phyloP scores from a whole-genome alignment of 1,140 invertebrate genomes.

The Belonocnema kinseyi region DNA sequence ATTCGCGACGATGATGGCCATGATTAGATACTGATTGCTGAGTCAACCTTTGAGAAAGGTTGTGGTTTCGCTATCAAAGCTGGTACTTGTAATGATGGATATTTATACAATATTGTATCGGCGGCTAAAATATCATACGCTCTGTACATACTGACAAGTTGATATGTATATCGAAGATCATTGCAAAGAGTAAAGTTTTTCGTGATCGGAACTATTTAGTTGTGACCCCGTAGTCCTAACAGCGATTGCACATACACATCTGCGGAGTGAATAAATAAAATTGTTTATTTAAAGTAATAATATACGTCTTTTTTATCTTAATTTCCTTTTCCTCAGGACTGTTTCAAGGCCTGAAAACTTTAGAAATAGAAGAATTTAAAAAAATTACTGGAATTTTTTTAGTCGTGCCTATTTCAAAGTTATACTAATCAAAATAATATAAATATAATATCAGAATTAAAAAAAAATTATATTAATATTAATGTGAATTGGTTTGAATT shows the following conservation, averaged over 20 bases:
- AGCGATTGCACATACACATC: slow-evolving; percentile 44
- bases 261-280: slow-evolving; percentile 48
- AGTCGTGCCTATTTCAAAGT: too few relatives aligned
- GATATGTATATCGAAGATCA: background rate
- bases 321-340: slow-evolving; percentile 2
- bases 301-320: slow-evolving; percentile 17
- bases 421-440: too few relatives aligned
- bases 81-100: background rate
- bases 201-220: slow-evolving; percentile 49
- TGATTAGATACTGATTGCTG: background rate
- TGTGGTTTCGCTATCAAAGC: background rate
- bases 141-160: slow-evolving; percentile 21
- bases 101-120: slow-evolving; percentile 7
- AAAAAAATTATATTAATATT: too few relatives aligned
- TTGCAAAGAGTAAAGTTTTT: slow-evolving; percentile 43
- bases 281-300: slow-evolving; percentile 49
- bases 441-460: too few relatives aligned
- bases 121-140: background rate
- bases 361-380: too few relatives aligned
- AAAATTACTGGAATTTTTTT: too few relatives aligned
- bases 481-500: too few relatives aligned
- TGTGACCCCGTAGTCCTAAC: slow-evolving; percentile 42
- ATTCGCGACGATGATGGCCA: background rate
- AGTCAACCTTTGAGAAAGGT: background rate
- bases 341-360: too few relatives aligned